phyloP scores from a whole-genome alignment of 2,888 invertebrate species.

The Amphiduros pacificus region DNA sequence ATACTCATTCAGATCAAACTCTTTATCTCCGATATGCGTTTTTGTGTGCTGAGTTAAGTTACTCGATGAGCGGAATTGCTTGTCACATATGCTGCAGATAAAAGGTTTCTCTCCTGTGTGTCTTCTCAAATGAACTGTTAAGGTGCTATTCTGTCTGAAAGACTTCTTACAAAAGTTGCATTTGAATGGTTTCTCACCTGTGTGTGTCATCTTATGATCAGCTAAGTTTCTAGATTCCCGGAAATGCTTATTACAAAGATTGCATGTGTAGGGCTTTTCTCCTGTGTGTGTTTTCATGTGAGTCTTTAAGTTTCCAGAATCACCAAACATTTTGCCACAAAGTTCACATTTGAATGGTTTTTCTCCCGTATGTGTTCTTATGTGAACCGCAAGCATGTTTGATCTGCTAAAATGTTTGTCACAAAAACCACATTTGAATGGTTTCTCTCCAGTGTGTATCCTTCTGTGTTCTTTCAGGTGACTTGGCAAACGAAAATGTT shows the following conservation, averaged over 20 bases:
- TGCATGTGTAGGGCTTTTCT: conserved; percentile 2
- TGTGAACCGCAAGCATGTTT: conserved; percentile 12
- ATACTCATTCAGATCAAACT: too few species aligned
- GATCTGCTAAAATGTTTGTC: conserved; percentile 8
- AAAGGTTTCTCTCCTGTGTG: conserved; percentile 11
- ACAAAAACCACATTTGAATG: conserved; percentile 9
- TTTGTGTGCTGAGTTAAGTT: conserved; percentile 8
- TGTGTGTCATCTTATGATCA: conserved; percentile 10
- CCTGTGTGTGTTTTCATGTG: conserved; percentile 9
- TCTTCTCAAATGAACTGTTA: conserved; percentile 6
- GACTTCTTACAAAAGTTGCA: conserved; percentile 9
- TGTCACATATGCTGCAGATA: conserved; percentile 13
- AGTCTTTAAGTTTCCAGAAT: conserved; percentile 12
- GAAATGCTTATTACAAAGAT: conserved; percentile 4
- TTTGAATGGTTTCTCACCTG: conserved; percentile 8
- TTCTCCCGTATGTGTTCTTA: conserved; percentile 18
- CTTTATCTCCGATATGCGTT: conserved; percentile 9
- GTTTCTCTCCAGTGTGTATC: conserved; percentile 17
- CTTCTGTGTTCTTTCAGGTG: conserved; percentile 19
- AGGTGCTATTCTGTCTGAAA: conserved; percentile 8
- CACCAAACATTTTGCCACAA: conserved; percentile 4
- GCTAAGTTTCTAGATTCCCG: conserved; percentile 7
- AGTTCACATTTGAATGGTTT: conserved; percentile 12
- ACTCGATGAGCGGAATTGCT: conserved; percentile 4
- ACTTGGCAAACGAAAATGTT: conserved; percentile 14